Evolutionary conservation across 2,888 invertebrate genomes (phyloP).

Genomic region (Agonopterix alstromeriana): DNA sequence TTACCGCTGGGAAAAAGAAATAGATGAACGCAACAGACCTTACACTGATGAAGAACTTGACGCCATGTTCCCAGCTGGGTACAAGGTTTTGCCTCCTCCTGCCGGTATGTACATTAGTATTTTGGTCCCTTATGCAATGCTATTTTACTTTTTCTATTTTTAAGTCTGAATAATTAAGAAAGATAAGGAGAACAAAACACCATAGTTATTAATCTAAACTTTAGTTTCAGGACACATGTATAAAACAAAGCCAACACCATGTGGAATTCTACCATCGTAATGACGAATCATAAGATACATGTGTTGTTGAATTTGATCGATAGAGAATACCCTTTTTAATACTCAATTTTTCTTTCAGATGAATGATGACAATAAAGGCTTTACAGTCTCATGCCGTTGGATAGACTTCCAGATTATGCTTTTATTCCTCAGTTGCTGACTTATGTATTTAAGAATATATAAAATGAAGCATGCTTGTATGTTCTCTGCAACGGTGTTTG

Average conservation of each 20-base stretch:
- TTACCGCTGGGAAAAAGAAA: constrained; percentile 98
- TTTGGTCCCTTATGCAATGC: constrained; percentile 3
- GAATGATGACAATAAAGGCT: constrained; percentile 62
- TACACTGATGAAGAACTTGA: constrained; percentile 98
- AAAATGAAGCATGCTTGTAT: constrained; percentile 11
- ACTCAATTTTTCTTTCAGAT: constrained; percentile 72
- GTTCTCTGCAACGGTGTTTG: constrained; percentile 18
- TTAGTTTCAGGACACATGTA: constrained; percentile 74
- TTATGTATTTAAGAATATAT: constrained; percentile 17
- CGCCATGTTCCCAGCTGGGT: constrained; percentile 98
- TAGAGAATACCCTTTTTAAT: constrained; percentile 48
- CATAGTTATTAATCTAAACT: constrained; percentile 62
- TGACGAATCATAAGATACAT: constrained; percentile 38
- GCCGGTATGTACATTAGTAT: constrained; percentile 77
- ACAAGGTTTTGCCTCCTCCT: constrained; percentile 97
- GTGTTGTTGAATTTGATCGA: constrained; percentile 44
- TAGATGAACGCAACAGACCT: constrained; percentile 98
- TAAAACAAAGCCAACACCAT: constrained; percentile 45
- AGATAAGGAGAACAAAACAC: constrained; percentile 29
- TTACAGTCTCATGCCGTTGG: constrained; percentile 63
- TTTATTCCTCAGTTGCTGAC: constrained; percentile 33
- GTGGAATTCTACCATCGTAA: constrained; percentile 36
- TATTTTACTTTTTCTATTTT: constrained; percentile 5
- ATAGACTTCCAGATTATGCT: constrained; percentile 50
- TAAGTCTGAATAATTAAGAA: constrained; percentile 16